Evolutionary conservation across 1,140 invertebrate species (phyloP), one percentile per base, ranked within the genome.

Genomic region (Homarus americanus): DNA sequence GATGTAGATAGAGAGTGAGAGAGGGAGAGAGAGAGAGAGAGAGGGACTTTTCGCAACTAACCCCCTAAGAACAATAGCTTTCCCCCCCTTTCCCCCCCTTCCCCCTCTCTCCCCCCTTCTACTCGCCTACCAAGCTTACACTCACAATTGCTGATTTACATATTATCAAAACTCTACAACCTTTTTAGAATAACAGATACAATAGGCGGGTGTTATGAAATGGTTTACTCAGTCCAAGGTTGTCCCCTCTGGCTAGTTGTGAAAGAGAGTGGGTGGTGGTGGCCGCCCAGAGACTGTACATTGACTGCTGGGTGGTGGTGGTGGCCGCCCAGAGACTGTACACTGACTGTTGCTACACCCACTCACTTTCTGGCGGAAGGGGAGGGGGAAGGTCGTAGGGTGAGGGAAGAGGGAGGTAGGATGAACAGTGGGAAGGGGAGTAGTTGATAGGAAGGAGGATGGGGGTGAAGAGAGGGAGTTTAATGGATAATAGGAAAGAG

Each of bases 151-250:
- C 15, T 49, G 38, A 80, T 87, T 87, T 87, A 69, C 86, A 87
- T 87, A 87, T 87, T 87, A 87, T 87, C 86, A 87, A 87, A 87
- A 80, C 58, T 80, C 86, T 80, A 87, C 86, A 87, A 78, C 53
- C 28, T 79, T 41, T 87, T 87, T 80, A 79, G 38, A 87, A 87
- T 87, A 87, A 80, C 38, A 79, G 86, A 87, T 87, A 79, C 86
- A 87, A 87, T 87, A 80, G 86, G 36, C 63, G n/a, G 49, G 85
- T 36, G 85, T 87, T 80, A 80, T 87, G 86, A 87, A 87, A 87
- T 87, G 73, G 41, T 41, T 9, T n/a, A 38, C 28, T 7, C 3
- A 69, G 28, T 32, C 82, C 80, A 82, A 82, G 80, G 80, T 63
- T 82, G 80, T 66, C 80, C 49, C 53, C 24, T 15, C 36, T 28